Percentiles rank a stretch among this genome's conserved stretches.
Evolutionary conservation across 2,113 vertebrate genomes (phyloP).

Genomic region (Thalassoma bifasciatum): DNA sequence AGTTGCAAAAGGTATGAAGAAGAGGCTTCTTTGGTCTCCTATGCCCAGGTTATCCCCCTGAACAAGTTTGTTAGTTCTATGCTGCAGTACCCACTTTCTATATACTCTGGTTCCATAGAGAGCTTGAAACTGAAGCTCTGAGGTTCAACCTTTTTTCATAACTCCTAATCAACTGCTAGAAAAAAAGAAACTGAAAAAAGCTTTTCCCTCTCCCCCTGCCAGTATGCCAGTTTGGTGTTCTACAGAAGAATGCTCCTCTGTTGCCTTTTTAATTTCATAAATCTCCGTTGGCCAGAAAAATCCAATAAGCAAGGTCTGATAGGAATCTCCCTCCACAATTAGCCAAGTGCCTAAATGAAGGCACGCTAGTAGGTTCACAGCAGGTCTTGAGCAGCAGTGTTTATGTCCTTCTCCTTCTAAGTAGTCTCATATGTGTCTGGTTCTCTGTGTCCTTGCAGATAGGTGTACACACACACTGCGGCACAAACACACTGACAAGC

Average conservation of each 20-base stretch:
- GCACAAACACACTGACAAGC: conserved; percentile 31
- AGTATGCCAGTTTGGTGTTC: conserved; percentile 45
- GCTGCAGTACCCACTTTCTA: conserved; percentile 30
- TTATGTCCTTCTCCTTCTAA: conserved; percentile 57
- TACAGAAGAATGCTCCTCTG: conserved; percentile 49
- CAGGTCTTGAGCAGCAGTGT: conserved; percentile 48
- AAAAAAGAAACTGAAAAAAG: conserved; percentile 1
- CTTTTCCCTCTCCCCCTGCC: conserved; percentile 33
- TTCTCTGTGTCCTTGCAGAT: conserved; percentile 56
- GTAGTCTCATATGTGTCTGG: conserved; percentile 66
- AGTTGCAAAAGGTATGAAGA: not conserved
- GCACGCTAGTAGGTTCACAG: conserved; percentile 55
- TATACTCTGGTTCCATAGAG: conserved; percentile 18
- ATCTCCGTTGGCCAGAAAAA: conserved; percentile 56
- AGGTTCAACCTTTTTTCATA: conserved; percentile 24
- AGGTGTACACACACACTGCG: conserved; percentile 33
- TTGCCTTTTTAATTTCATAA: conserved; percentile 46
- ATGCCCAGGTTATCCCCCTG: conserved; percentile 31
- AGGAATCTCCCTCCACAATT: conserved; percentile 66
- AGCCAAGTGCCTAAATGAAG: conserved; percentile 59
- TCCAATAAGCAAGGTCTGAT: conserved; percentile 55
- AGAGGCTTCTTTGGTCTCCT: no score
- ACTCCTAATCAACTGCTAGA: conserved; percentile 14
- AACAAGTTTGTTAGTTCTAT: conserved; percentile 40
- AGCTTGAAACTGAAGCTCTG: conserved; percentile 25